These are phyloP conservation scores for Sphenopsis melanotis DNA, from an alignment of 2,797 vertebrate genomes.

Conservation along the genomic window DNA sequence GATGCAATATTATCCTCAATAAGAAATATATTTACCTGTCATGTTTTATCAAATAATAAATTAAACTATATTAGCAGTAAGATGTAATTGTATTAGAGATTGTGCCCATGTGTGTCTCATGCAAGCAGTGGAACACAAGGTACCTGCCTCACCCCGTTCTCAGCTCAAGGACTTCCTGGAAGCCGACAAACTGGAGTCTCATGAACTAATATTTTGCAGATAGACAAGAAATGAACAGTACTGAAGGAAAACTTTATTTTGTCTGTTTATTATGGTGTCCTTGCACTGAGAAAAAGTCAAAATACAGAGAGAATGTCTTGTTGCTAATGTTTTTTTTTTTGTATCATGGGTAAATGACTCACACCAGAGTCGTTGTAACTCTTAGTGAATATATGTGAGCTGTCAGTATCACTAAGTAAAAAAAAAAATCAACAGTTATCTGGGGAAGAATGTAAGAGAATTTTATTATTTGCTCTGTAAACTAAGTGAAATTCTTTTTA, in stretches of 20 bases:
- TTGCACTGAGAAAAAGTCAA: neutral
- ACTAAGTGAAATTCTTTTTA: neutral
- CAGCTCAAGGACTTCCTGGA: neutral
- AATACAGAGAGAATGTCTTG: neutral
- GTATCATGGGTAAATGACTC: neutral
- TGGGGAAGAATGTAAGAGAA: neutral
- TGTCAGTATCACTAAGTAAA: neutral
- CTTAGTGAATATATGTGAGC: neutral
- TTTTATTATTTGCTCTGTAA: neutral
- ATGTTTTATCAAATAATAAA: neutral
- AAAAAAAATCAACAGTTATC: neutral
- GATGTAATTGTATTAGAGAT: neutral
- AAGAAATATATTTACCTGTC: neutral
- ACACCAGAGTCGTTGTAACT: neutral
- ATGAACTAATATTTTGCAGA: neutral
- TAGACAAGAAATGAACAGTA: neutral
- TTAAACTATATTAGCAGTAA: neutral
- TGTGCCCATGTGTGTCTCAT: neutral
- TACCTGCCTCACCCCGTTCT: neutral
- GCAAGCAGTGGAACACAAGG: neutral
- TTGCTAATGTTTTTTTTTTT: neutral
- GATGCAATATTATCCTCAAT: constrained; percentile 6
- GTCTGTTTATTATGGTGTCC: neutral
- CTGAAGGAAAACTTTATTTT: neutral
- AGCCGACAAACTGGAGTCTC: neutral